Percentiles rank a stretch among this genome's conserved stretches.
phyloP scores from a whole-genome alignment of 2,797 vertebrate genomes.

The Sarcoramphus papa region DNA sequence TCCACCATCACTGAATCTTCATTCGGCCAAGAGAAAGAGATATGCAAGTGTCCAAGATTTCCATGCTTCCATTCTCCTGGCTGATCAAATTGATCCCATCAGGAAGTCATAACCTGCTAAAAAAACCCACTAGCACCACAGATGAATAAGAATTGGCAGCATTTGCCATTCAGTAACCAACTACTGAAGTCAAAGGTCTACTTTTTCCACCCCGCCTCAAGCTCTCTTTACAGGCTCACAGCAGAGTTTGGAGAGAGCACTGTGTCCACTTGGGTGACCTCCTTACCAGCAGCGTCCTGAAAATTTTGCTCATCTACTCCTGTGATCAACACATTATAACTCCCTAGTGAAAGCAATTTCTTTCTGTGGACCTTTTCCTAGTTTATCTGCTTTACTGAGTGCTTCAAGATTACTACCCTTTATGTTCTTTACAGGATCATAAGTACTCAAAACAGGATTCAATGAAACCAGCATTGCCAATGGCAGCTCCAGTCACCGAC shows the following conservation, averaged over 20 bases:
- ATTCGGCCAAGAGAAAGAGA: neutral
- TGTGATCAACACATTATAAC: neutral
- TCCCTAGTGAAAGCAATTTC: neutral
- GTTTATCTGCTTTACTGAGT: neutral
- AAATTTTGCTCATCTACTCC: neutral
- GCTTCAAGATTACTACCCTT: neutral
- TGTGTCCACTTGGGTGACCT: neutral
- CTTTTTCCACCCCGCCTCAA: neutral
- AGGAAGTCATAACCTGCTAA: neutral
- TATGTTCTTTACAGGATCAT: neutral
- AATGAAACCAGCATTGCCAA: neutral
- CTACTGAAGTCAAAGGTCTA: neutral
- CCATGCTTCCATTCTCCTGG: neutral
- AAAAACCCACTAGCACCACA: neutral
- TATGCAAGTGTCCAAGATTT: neutral
- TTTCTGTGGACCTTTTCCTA: neutral
- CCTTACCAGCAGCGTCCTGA: neutral
- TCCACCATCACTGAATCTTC: neutral
- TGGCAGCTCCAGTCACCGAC: neutral
- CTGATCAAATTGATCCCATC: neutral
- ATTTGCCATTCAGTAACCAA: neutral
- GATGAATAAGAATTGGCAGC: neutral
- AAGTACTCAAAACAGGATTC: neutral
- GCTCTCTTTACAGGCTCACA: neutral
- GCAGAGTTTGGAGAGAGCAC: neutral